Evolutionary conservation across 2,113 vertebrate genomes (phyloP), one percentile per base, ranked within the genome.

Genomic region (Machaerirhynchus nigripectus): DNA sequence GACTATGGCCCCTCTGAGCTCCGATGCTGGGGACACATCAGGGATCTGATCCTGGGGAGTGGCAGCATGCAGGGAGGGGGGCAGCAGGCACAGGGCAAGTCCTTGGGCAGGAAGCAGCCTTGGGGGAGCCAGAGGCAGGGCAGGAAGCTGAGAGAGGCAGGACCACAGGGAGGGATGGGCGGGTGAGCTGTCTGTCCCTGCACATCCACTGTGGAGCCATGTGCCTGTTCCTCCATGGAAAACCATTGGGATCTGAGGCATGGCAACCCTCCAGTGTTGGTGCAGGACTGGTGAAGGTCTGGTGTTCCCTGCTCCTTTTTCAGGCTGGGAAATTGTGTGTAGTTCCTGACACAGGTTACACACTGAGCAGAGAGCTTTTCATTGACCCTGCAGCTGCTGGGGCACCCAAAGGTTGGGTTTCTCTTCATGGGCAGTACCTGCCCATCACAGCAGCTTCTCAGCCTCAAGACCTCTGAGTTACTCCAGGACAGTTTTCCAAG

Each of bases 181-280:
- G 13, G 6, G 14, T 39, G 50, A 52, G 33, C 50, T 9, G 16
- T 15, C 17, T 50, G 9, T 42, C 7, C 24, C 44, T 28, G 5
- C 16, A 1, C 13, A 0, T 56, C n/a, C 55, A 42, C 10, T 0
- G 0, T 10, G 12, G 37, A 26, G 9, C 63, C 19, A 4, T 1
- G 10, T 47, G 52, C 11, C 3, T 14, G 22, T 35, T 81, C 53
- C 42, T 65, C 27, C 14, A 1, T 16, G 68, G 47, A 52, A 75
- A 60, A 40, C 19, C 9, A 5, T 9, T 14, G 15, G 44, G 15
- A 52, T 73, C 47, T 1, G 2, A 49, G 35, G n/a, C 37, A 50
- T 7, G 1, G 46, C 3, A 15, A 31, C 64, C 16, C 44, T n/a
- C 44, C 0, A 0, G 49, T 24, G 12, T 8, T 0, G 0, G 9